Conservation (phyloP, 2,797 vertebrate species). For the Lepilemur septentrionalis region DNA sequence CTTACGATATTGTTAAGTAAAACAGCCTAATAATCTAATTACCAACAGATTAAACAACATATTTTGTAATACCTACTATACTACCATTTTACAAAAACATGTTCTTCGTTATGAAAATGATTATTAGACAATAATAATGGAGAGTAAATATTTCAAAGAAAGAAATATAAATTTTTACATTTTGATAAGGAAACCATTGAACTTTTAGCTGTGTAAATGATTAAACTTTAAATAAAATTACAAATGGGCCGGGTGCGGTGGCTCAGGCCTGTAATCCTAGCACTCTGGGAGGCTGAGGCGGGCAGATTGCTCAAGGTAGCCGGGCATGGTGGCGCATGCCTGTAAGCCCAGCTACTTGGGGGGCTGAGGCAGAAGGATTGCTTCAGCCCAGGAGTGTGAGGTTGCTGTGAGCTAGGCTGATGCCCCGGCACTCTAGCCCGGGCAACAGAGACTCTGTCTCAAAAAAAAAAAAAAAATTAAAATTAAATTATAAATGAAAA, state of each 20-base stretch:
- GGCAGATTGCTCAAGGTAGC: too few relatives aligned
- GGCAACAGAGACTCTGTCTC: too few relatives aligned
- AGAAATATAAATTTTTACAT: not conserved
- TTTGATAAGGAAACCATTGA: not conserved
- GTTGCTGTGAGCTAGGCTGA: too few relatives aligned
- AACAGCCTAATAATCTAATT: not conserved
- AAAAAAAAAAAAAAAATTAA: too few relatives aligned
- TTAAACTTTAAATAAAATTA: not conserved
- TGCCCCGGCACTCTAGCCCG: too few relatives aligned
- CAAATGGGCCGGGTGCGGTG: too few relatives aligned
- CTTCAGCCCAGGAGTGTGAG: too few relatives aligned
- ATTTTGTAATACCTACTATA: not conserved
- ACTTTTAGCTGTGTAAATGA: not conserved
- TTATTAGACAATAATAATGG: not conserved
- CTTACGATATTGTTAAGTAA: not conserved
- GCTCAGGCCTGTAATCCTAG: too few relatives aligned
- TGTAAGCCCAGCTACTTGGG: too few relatives aligned
- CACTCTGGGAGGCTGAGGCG: too few relatives aligned
- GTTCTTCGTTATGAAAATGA: not conserved
- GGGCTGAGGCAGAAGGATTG: too few relatives aligned
- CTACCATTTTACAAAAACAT: not conserved
- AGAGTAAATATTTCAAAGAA: conserved; percentile 13
- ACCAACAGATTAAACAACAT: not conserved
- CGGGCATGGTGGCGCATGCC: too few relatives aligned
- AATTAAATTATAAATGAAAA: not conserved